Base-by-base conservation (phyloP, 2,113 vertebrate genomes). In the Psittacara wagleri region DNA sequence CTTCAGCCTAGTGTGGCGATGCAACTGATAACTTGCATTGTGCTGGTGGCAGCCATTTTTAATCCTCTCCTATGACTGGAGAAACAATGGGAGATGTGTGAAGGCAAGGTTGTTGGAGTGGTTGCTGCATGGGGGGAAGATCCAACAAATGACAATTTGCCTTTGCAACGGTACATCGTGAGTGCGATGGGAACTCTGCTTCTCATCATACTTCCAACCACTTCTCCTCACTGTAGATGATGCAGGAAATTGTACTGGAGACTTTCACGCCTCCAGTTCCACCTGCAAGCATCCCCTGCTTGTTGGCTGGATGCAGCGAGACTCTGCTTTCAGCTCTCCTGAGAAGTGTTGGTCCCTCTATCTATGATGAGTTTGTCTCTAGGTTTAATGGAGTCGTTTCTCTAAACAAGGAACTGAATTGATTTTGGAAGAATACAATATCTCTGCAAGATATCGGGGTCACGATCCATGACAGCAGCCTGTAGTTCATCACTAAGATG, bases 61-160 rank as follows among this genome's bases (percentile, higher is more conserved):
- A 80, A 55, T 80, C 72, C 73, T 76, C 48, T 64, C 73, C 86
- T 77, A 28, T 49, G 55, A 46, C 41, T 88, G 41, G 51, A 78
- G 61, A 43, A 92, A 59, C 41, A 74, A 51, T 49, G 39, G 24
- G 27, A 43, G 20, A 24, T 68, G 43, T 84, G 49, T 55, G 83
- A 92, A 83, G 86, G 91, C 49, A 83, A 88, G 85, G 43, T 57
- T 94, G 61, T 81, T 94, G 54, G 66, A 86, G 59, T 1, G 11
- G 48, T 57, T 93, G 62, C 77, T 86, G 63, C 79, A 77, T 81
- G 86, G 23, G 37, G 91, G 64, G 85, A 88, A 95, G 69, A 91
- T 73, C 82, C 72, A 76, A 73, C 52, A 70, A 73, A 37, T 86
- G 61, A 67, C 8, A 2, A 70, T 96, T 91, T 91, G 68, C 73